A percentile compares a stretch with the other conserved stretches of the same genome.
These are phyloP conservation scores for Oxyruncus cristatus DNA, from an alignment of 2,113 vertebrate species.

Conservation along the genomic window DNA sequence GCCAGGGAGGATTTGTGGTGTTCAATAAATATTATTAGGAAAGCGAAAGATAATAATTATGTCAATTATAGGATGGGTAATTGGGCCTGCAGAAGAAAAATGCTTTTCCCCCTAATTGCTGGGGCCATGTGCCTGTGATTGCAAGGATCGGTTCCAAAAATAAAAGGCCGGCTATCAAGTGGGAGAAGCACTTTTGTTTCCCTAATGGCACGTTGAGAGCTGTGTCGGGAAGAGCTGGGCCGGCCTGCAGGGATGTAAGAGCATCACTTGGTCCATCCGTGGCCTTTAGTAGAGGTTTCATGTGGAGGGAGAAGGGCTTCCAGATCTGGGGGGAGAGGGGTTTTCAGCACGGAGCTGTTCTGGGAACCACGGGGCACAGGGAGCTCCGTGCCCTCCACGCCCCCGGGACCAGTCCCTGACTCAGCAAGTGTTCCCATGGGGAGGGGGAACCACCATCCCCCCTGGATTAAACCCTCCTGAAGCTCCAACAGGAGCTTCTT, in stretches of 20 bases:
- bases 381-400: background rate
- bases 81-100: constrained; percentile 47
- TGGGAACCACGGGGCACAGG: background rate
- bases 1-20: background rate
- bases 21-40: constrained; percentile 56
- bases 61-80: constrained; percentile 15
- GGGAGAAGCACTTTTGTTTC: background rate
- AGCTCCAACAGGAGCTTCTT: background rate
- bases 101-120: constrained; percentile 45
- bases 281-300: background rate
- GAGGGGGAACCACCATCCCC: background rate
- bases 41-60: constrained; percentile 40
- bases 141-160: constrained; percentile 4
- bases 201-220: background rate
- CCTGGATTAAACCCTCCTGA: fast-evolving
- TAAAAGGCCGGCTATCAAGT: background rate
- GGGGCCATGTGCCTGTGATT: constrained; percentile 10
- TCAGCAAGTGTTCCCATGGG: background rate
- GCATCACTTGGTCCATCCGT: background rate
- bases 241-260: background rate
- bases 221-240: background rate
- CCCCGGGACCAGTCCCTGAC: fast-evolving
- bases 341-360: background rate
- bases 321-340: background rate
- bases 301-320: background rate